A percentile compares a stretch with the other conserved stretches of the same genome.
Conservation (phyloP, 2,888 invertebrate species). For the Argyresthia goedartella region DNA sequence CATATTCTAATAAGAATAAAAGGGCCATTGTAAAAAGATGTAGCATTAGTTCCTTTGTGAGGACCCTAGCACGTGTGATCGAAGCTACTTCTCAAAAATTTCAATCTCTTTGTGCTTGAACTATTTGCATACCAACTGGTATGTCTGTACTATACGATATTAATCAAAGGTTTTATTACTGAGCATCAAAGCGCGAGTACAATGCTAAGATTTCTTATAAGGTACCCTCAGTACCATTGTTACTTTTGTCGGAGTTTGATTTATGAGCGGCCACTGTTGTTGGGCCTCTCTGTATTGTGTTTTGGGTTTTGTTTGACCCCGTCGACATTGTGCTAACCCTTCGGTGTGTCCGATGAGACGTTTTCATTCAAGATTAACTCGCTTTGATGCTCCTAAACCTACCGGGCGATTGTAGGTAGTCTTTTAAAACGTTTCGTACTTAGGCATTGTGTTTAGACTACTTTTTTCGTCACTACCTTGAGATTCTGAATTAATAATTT, state of each 20-base stretch:
- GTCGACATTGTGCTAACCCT: constrained; percentile 67
- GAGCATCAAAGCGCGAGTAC: constrained; percentile 69
- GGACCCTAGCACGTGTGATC: constrained; percentile 58
- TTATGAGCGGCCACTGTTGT: constrained; percentile 70
- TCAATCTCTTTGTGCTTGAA: constrained; percentile 40
- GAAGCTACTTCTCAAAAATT: constrained; percentile 42
- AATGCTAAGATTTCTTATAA: constrained; percentile 70
- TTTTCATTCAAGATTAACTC: constrained; percentile 63
- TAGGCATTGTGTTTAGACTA: not conserved
- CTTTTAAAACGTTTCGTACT: constrained; percentile 2
- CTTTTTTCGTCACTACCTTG: no score
- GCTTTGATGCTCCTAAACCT: constrained; percentile 57
- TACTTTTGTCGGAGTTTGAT: constrained; percentile 69
- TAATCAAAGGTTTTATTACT: constrained; percentile 72
- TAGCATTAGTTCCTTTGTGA: constrained; percentile 53
- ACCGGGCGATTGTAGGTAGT: not conserved
- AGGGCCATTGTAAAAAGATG: constrained; percentile 54
- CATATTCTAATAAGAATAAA: constrained; percentile 35
- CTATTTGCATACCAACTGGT: constrained; percentile 70
- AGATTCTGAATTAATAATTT: no score
- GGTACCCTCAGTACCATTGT: constrained; percentile 71
- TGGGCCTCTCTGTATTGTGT: constrained; percentile 64
- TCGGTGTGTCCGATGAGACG: constrained; percentile 50
- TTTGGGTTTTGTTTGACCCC: constrained; percentile 66
- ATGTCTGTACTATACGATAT: constrained; percentile 57